These are phyloP conservation scores for Burhinus bistriatus DNA, from an alignment of 2,113 vertebrate genomes.

Conservation along the genomic window DNA sequence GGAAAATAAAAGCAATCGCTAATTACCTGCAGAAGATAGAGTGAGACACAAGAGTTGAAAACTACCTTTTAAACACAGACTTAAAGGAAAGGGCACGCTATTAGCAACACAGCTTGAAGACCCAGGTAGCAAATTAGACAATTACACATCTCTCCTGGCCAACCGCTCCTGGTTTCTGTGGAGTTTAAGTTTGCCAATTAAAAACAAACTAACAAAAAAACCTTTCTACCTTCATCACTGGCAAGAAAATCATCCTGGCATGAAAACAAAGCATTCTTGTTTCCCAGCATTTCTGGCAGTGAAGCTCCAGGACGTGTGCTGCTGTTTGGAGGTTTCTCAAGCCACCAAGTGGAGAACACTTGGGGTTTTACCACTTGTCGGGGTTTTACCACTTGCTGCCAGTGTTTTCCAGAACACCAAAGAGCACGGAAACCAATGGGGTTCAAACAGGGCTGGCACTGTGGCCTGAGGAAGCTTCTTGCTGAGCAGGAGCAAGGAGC, in stretches of 20 bases:
- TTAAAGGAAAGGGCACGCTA: slow-evolving; percentile 6
- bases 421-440: fast-evolving
- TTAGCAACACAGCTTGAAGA: slow-evolving; percentile 22
- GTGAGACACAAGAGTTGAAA: neutral
- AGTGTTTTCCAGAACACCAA: neutral
- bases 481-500: neutral
- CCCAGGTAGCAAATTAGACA: neutral
- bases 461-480: neutral
- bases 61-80: neutral
- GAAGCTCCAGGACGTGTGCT: neutral
- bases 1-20: neutral
- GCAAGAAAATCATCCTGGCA: neutral
- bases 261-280: neutral
- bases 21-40: neutral
- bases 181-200: neutral
- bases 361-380: fast-evolving
- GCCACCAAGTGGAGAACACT: neutral
- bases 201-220: neutral
- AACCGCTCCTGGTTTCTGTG: neutral
- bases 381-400: neutral
- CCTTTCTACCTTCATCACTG: neutral
- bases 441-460: neutral
- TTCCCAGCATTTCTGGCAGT: neutral
- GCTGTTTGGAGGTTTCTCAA: neutral
- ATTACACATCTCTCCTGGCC: neutral